Evolutionary conservation across 2,113 vertebrate genomes (phyloP), one percentile per base, ranked within the genome.

Genomic region (Albula glossodonta): DNA sequence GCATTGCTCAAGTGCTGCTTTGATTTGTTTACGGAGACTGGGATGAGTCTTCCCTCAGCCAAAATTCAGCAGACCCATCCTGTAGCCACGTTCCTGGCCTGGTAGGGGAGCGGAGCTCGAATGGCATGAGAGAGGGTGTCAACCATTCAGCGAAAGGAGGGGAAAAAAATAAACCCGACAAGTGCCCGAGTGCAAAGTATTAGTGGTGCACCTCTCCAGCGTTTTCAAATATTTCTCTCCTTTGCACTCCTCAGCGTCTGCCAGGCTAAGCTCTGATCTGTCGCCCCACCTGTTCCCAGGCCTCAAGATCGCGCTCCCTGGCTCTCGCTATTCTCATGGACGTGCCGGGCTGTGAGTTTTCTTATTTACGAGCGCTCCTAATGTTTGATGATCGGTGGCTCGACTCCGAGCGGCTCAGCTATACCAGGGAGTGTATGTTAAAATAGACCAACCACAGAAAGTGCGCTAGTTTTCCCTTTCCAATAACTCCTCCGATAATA

Each of bases 241-340:
- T 90, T 88, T 87, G 88, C 88, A 88, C 87, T 77, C 81, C 84
- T 17, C 50, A 60, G 22, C 22, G 31, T 7, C 17, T 51, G 49
- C 49, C 53, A 17, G 17, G 19, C 12, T 25, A 11, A 11, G 22
- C 57, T 81, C n/a, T 53, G 51, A 66, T 85, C 78, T 85, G 25
- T 83, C 87, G 86, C 5, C 88, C 82, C 88, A 91, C 84, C 90
- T 92, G 91, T 92, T 92, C 74, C 74, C 51, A 84, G 56, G 31
- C 60, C 56, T 90, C 89, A 86, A 49, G 57, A 31, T 70, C 86
- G 88, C 86, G 78, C 80, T 83, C 77, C 60, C 41, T 70, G 25
- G 49, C 10, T 41, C 5, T 49, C n/a, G 8, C 52, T 19, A 22
- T 51, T 57, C 13, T 17, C 53, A 12, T 7, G 1, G 56, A 51